Evolutionary conservation across 2,888 invertebrate species (phyloP), one percentile per base, ranked within the genome.

Genomic region (Agonopterix heracliana): DNA sequence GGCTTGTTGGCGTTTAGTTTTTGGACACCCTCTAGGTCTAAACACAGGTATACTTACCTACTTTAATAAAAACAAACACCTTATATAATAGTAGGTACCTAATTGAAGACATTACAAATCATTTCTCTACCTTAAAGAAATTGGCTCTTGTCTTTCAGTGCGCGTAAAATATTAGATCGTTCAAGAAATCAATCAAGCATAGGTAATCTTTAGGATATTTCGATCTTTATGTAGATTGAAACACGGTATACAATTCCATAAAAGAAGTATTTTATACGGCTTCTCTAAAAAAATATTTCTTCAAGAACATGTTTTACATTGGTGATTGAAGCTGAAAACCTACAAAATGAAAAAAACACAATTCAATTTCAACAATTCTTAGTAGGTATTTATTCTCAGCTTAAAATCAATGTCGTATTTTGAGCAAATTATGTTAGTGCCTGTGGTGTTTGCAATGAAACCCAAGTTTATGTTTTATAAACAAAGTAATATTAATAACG

Each of bases 91-190:
- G 2, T 17, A 26, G 26, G 26, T 26, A 26, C 1, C 1, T 5
- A 5, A 26, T 26, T 26, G 26, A 26, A 26, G 26, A 5, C 5
- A 26, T 26, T 26, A 26, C 5, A 26, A 26, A 26, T 26, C 1
- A 5, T 5, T 26, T 26, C 26, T 26, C 26, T 26, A 5, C 5
- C n/a, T n/a, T n/a, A 26, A 26, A 7, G 26, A 26, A 26, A 26
- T 26, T 26, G 26, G 5, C 26, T 26, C 7, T 26, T 45, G 54
- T 57, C 45, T 59, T 59, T 61, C 59, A 12, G 52, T 55, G 60
- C 74, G 68, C 75, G 76, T 76, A 76, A 67, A 63, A 72, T 64
- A 76, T 74, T 61, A 60, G 62, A 60, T 54, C 52, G 62, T 61
- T 54, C 52, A 12, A 53, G 61, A 52, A 59, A 71, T 71, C 68